Conservation (phyloP, 2,888 invertebrate species). For the Copidosoma aretas region DNA sequence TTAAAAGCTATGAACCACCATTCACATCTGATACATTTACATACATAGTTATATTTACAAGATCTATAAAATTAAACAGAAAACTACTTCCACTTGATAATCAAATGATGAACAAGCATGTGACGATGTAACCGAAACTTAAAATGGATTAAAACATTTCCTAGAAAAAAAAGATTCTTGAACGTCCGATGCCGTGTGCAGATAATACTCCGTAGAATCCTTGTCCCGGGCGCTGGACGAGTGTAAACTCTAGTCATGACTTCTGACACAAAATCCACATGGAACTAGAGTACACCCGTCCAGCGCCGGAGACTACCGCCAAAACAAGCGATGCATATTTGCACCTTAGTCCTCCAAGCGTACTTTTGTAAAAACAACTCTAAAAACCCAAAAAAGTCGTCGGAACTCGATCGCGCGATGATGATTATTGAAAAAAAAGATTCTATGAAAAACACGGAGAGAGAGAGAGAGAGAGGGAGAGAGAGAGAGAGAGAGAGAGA, state of each 20-base stretch:
- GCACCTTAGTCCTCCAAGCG: too few relatives aligned
- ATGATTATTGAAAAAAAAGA: too few relatives aligned
- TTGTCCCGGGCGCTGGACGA: slow-evolving; percentile 55
- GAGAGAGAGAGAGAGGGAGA: slow-evolving; percentile 1
- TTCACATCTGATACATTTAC: too few relatives aligned
- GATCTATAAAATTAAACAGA: too few relatives aligned
- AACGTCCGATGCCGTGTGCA: slow-evolving; percentile 22
- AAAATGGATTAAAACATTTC: neutral
- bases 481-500: slow-evolving; percentile 15
- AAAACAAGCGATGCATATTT: slow-evolving; percentile 32
- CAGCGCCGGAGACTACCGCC: slow-evolving; percentile 47
- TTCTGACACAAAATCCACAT: slow-evolving; percentile 47
- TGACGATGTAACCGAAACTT: too few relatives aligned
- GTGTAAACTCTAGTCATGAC: slow-evolving; percentile 61
- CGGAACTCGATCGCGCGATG: too few relatives aligned
- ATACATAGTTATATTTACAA: too few relatives aligned
- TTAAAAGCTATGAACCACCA: too few relatives aligned
- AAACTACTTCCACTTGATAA: too few relatives aligned
- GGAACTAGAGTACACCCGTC: slow-evolving; percentile 58
- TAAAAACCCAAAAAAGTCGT: too few relatives aligned
- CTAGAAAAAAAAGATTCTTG: neutral
- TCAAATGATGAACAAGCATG: too few relatives aligned
- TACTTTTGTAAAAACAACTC: neutral
- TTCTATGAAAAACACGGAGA: too few relatives aligned
- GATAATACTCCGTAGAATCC: slow-evolving; percentile 39